Base-by-base conservation (phyloP, 2,888 invertebrate species). In the Creontiades dilutus region DNA sequence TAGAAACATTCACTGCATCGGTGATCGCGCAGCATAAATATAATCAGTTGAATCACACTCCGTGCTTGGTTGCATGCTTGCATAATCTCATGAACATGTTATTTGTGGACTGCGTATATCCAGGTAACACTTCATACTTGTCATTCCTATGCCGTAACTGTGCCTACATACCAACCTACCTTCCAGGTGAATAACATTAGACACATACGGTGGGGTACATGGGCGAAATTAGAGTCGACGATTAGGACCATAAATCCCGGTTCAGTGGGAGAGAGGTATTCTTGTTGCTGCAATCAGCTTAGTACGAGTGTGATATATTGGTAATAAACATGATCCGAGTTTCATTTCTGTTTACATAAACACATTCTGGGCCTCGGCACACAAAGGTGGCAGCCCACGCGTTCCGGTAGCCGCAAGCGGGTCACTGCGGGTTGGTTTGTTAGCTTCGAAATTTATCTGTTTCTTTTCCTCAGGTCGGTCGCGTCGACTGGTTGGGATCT, bases 261-360 rank as follows among this genome's bases (percentile, higher is more conserved):
- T 68, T 68, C 68, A 23, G 68, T 19, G 68, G 68, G 19, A 68
- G 68, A 4, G 68, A 23, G 68, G 19, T 19, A 23, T 68, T 27
- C 68, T 68, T 68, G 68, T 68, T 23, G 68, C 68, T 68, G 68
- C 68, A 68, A 68, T 68, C 68, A 68, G 68, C 68, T 68, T 68
- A 68, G 19, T 23, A 2, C 68, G 68, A 68, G 68, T 23, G 68
- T 68, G 68, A 68, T 68, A 68, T 68, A 68, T 68, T 19, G 68
- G 68, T 68, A 68, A 68, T 68, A 68, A 68, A 68, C 68, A 68
- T 68, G 68, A 68, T 68, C 19, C 68, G 68, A 68, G 68, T 68
- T 19, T 19, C 68, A 68, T 68, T 68, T 68, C 68, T 68, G 68
- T 68, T 68, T 68, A 68, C 68, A 68, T 68, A 23, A 23, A 68